These are phyloP conservation scores for Erebia epiphron DNA, from an alignment of 2,888 invertebrate genomes.

Conservation along the genomic window DNA sequence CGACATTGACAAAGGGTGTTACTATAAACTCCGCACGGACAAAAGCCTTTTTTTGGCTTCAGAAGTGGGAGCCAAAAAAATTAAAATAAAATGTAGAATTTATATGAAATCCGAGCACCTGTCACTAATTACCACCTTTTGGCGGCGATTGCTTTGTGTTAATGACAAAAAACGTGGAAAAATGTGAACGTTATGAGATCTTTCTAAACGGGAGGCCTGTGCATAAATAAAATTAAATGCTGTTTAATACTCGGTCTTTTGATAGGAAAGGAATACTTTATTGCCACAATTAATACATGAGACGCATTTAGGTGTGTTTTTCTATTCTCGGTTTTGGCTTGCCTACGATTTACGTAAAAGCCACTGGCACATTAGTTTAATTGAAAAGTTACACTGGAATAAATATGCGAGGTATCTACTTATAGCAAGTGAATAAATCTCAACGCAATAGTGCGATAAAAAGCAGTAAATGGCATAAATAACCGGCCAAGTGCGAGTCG, in stretches of 20 bases:
- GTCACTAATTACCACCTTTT: conserved; percentile 81
- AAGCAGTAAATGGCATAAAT: too few species aligned
- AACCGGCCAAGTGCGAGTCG: too few species aligned
- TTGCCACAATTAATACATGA: not conserved
- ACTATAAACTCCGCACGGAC: conserved; percentile 66
- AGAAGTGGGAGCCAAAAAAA: conserved; percentile 56
- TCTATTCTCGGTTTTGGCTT: not conserved
- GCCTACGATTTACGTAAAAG: not conserved
- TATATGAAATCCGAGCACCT: conserved; percentile 75
- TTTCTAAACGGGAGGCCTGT: conserved; percentile 42
- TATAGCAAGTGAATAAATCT: too few species aligned
- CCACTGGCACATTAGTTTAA: not conserved
- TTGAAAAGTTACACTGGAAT: too few species aligned
- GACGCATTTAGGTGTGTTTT: not conserved
- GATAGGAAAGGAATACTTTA: conserved; percentile 5
- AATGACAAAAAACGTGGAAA: conserved; percentile 47
- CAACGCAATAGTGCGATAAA: too few species aligned
- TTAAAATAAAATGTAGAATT: conserved; percentile 58
- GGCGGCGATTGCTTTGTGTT: conserved; percentile 67
- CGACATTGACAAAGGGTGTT: conserved; percentile 78
- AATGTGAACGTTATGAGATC: conserved; percentile 43
- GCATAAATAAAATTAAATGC: conserved; percentile 39
- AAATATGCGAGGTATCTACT: too few species aligned
- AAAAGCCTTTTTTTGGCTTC: conserved; percentile 52
- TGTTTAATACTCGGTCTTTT: conserved; percentile 21